phyloP scores from a whole-genome alignment of 2,888 invertebrate genomes.

The Prosapia bicincta region DNA sequence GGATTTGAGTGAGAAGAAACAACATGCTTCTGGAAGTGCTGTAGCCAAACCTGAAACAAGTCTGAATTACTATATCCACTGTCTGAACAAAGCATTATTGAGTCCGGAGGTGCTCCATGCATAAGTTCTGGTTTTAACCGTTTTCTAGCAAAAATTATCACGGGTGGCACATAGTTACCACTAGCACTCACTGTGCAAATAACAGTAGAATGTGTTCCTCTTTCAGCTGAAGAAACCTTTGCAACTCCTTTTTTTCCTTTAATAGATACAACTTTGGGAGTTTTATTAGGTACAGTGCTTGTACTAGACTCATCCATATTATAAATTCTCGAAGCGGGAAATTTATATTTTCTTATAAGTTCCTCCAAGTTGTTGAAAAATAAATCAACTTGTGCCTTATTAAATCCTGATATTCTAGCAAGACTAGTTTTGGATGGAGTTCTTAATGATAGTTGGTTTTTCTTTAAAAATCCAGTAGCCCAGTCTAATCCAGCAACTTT shows the following conservation, averaged over 20 bases:
- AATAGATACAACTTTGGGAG: conserved; percentile 10
- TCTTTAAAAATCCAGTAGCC: conserved; percentile 7
- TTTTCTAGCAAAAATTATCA: conserved; percentile 18
- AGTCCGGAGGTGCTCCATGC: conserved; percentile 18
- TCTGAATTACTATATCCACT: too few relatives aligned
- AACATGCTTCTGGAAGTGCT: too few relatives aligned
- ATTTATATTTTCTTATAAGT: conserved; percentile 11
- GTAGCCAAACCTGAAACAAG: too few relatives aligned
- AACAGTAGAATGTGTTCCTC: conserved; percentile 2
- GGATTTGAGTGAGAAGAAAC: too few relatives aligned
- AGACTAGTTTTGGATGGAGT: conserved; percentile 9
- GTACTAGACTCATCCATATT: conserved; percentile 18
- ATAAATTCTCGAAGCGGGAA: conserved; percentile 12
- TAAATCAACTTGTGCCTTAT: conserved; percentile 8
- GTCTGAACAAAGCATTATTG: conserved; percentile 12
- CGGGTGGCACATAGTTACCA: conserved; percentile 16
- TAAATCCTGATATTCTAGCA: conserved; percentile 9
- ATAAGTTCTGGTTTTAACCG: conserved; percentile 13
- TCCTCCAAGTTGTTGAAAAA: conserved; percentile 7
- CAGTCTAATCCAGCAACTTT: conserved; percentile 8
- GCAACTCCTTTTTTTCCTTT: conserved; percentile 22
- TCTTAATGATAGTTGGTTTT: conserved; percentile 6
- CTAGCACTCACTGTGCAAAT: conserved; percentile 17
- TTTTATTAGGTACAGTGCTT: conserved; percentile 16
- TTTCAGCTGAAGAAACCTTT: conserved; percentile 20